Evolutionary conservation across 2,888 invertebrate genomes (phyloP).

Genomic region (Trachelus iudaicus): DNA sequence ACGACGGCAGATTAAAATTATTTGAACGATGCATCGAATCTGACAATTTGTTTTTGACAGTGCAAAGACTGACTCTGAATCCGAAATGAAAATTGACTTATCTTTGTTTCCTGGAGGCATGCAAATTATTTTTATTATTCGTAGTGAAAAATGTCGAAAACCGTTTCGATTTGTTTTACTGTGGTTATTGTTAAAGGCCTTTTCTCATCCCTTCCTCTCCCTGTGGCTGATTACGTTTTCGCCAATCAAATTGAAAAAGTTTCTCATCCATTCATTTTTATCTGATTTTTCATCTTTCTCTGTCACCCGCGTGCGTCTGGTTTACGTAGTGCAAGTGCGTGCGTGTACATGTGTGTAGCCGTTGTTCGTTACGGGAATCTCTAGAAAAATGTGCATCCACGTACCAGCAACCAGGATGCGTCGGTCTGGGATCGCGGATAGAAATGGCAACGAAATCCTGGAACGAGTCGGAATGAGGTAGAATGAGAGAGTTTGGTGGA

Average conservation of each 20-base stretch:
- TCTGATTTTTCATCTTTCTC: not conserved
- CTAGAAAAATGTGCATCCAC: not conserved
- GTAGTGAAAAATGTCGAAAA: not conserved
- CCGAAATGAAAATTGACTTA: not conserved
- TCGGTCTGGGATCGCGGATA: not conserved
- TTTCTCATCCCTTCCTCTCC: constrained; percentile 21
- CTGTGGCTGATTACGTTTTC: constrained; percentile 16
- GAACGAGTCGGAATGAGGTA: constrained; percentile 22
- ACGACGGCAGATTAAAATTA: not conserved
- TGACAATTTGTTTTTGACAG: not conserved
- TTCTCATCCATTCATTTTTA: constrained; percentile 13
- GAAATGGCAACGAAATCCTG: constrained; percentile 41
- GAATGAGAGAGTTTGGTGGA: not conserved
- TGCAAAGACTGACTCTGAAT: not conserved
- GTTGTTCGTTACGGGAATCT: not conserved
- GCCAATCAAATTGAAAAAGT: constrained; percentile 53
- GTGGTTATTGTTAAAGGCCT: not conserved
- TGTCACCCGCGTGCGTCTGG: not conserved
- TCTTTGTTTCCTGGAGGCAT: not conserved
- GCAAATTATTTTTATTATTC: not conserved
- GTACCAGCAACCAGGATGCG: not conserved
- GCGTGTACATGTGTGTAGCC: constrained; percentile 29
- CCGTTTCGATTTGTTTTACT: not conserved
- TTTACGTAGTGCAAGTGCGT: constrained; percentile 14
- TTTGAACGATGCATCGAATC: not conserved